Conservation (phyloP, 2,888 invertebrate species). For the Myathropa florea region DNA sequence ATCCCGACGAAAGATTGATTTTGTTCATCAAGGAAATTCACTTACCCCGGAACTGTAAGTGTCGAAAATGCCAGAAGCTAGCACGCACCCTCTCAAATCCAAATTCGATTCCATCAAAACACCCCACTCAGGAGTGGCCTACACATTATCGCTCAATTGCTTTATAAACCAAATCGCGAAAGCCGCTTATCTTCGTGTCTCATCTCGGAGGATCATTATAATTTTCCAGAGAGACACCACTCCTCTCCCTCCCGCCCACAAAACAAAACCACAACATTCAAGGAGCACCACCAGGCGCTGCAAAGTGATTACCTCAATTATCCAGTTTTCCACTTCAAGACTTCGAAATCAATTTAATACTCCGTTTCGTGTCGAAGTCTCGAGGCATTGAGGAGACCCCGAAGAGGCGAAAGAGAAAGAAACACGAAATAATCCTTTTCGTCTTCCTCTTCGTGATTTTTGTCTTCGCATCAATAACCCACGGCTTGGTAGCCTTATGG, state of each 20-base stretch:
- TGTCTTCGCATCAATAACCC: conserved; percentile 29
- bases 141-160: background rate
- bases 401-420: background rate
- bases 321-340: conserved; percentile 30
- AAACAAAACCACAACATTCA: background rate
- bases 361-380: conserved; percentile 29
- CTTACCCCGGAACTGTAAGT: no score
- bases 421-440: background rate
- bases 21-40: background rate
- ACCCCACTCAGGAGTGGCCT: background rate
- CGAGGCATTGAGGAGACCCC: background rate
- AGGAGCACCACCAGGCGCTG: background rate
- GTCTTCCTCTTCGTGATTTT: conserved; percentile 19
- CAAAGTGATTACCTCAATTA: conserved; percentile 27
- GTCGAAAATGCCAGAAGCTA: background rate
- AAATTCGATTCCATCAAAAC: background rate
- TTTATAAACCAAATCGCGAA: background rate
- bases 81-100: background rate
- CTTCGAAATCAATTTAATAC: conserved; percentile 48
- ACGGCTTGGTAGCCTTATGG: background rate
- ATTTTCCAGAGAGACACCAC: background rate
- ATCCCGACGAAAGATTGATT: background rate
- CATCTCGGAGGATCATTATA: background rate
- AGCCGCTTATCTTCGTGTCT: background rate
- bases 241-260: background rate